Percentiles rank a stretch among this genome's conserved stretches.
Evolutionary conservation across 2,113 vertebrate genomes (phyloP).

Genomic region (Hyaena hyaena): DNA sequence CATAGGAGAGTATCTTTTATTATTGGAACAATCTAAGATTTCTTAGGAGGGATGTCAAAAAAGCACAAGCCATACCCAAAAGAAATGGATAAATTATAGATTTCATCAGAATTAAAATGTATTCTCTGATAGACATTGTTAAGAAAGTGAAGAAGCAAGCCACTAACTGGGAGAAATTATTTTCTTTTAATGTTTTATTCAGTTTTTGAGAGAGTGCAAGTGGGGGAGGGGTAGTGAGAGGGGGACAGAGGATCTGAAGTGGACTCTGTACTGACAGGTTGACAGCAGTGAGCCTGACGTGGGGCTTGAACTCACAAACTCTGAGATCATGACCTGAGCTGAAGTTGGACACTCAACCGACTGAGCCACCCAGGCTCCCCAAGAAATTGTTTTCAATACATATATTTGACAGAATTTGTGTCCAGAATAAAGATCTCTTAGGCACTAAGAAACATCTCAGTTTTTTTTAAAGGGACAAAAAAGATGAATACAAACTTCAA

Average conservation of each 20-base stretch:
- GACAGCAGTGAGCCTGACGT: too few species aligned
- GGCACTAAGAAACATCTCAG: neutral
- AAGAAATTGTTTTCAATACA: neutral
- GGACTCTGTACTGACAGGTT: too few species aligned
- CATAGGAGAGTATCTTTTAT: neutral
- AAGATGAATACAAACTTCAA: neutral
- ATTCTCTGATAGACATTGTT: neutral
- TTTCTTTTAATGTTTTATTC: too few species aligned
- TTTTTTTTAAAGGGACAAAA: neutral
- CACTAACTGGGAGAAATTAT: neutral
- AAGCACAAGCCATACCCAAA: neutral
- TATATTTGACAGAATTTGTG: neutral
- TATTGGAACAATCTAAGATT: neutral
- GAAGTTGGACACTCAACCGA: too few species aligned
- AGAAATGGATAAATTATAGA: neutral
- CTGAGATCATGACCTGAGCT: too few species aligned
- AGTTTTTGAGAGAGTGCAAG: too few species aligned
- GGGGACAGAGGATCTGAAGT: too few species aligned
- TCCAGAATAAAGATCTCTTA: neutral
- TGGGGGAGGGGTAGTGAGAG: too few species aligned
- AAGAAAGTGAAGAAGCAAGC: neutral
- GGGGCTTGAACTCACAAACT: too few species aligned
- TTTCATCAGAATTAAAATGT: conserved; percentile 1
- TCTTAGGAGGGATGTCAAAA: neutral
- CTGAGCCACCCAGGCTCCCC: too few species aligned